Evolutionary conservation across 2,888 invertebrate species (phyloP).

Genomic region (Ornithoptera priamus): DNA sequence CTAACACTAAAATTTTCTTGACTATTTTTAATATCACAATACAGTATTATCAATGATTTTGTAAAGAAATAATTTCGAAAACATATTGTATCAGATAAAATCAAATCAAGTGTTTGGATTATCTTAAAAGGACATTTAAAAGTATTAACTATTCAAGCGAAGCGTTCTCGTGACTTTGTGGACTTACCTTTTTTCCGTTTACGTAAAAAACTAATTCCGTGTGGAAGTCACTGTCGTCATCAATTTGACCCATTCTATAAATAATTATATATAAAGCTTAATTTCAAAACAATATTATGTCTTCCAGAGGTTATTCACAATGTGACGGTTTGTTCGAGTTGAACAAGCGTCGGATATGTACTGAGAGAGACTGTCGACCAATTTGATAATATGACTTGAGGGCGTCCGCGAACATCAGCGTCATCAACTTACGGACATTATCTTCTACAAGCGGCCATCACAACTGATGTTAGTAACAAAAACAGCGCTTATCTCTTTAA

Average conservation of each 20-base stretch:
- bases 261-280: background rate
- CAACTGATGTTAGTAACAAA: background rate
- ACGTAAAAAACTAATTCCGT: constrained; percentile 72
- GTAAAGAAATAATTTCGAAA: background rate
- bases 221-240: constrained; percentile 56
- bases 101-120: constrained; percentile 3
- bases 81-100: background rate
- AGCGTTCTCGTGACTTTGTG: background rate
- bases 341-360: constrained; percentile 33
- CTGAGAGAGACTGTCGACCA: constrained; percentile 29
- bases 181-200: constrained; percentile 72
- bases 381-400: constrained; percentile 25
- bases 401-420: constrained; percentile 22
- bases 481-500: constrained; percentile 8
- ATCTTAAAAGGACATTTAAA: constrained; percentile 9
- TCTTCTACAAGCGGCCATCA: background rate
- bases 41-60: background rate
- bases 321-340: constrained; percentile 20
- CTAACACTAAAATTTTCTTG: background rate
- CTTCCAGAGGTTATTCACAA: constrained; percentile 13
- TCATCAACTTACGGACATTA: constrained; percentile 10
- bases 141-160: constrained; percentile 20
- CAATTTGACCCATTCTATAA: constrained; percentile 59
- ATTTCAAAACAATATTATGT: background rate
- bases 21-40: background rate